Evolutionary conservation across 2,113 vertebrate species (phyloP), one percentile per base, ranked within the genome.

Genomic region (Pygoscelis antarcticus): DNA sequence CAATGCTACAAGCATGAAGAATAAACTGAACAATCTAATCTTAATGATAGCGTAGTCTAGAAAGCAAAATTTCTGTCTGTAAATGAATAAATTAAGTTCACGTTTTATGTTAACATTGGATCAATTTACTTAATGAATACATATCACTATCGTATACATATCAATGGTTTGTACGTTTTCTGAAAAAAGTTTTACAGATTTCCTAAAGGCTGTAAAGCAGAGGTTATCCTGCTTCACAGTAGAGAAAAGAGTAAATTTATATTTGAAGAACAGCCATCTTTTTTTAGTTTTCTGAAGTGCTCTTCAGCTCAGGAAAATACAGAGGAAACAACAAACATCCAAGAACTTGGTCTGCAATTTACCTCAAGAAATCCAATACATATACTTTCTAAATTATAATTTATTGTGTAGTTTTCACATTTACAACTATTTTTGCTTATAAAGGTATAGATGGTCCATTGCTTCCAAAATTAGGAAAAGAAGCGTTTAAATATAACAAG

Each of bases 361-460:
- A 77, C 14, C 16, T 66, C 51, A 72, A 58, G 40, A 82, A 87
- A 91, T 57, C 15, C 10, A 96, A 65, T 62, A 29, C 16, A 49
- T 89, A 75, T 29, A 79, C 65, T 75, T 74, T 30, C 25, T 96
- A 93, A 95, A 95, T 83, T 44, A 44, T 68, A 90, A 66, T 89
- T 86, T 88, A 95, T 93, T 87, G 34, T 12, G 27, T 80, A 88
- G 65, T 65, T 96, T 87, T 80, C 90, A 92, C 72, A 87, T 86
- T 87, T 96, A 95, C 32, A 89, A 60, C 11, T 70, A 32, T 21
- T 96, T 66, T 84, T 83, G 55, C 36, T 87, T 94, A 65, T 86
- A 90, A 95, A 97, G 42, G 32, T 89, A 92, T 60, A 94, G 71
- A 80, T 75, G 57, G 69, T 81, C 57, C 72, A 79, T 22, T 93